These are phyloP conservation scores for Falcunculus frontatus DNA, from an alignment of 2,113 vertebrate genomes.

Conservation along the genomic window DNA sequence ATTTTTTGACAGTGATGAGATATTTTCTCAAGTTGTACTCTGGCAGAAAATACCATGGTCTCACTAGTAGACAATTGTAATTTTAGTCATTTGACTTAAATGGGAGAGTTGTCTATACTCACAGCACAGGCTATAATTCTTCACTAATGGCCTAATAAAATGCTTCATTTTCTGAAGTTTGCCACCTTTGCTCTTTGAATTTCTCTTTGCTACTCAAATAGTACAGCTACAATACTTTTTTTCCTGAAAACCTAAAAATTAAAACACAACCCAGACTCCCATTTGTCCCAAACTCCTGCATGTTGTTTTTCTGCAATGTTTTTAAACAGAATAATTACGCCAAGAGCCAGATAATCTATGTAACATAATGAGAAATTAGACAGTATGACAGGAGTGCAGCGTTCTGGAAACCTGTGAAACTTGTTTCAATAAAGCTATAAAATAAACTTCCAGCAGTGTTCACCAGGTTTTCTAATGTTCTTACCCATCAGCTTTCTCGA, in stretches of 20 bases:
- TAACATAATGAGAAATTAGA: not conserved
- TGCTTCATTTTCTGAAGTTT: not conserved
- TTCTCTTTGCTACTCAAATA: not conserved
- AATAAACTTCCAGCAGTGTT: not conserved
- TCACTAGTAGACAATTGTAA: not conserved
- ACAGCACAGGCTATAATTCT: not conserved
- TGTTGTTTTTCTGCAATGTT: not conserved
- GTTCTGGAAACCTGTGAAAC: not conserved
- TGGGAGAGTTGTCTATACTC: not conserved
- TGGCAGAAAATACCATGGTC: not conserved
- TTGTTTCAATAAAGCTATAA: not conserved
- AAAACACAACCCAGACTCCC: not conserved
- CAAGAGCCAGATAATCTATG: not conserved
- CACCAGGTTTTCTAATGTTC: not conserved
- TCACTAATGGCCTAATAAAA: not conserved
- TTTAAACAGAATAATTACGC: not conserved
- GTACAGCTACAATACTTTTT: not conserved
- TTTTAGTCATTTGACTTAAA: not conserved
- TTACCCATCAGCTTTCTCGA: not conserved
- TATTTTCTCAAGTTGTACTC: not conserved
- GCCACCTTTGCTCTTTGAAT: not conserved
- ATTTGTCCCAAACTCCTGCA: not conserved
- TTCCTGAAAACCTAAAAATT: not conserved
- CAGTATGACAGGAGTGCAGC: not conserved
- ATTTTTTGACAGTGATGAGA: not conserved